These are phyloP conservation scores for Crepidodera aurea DNA, from an alignment of 2,888 invertebrate genomes.

Conservation along the genomic window DNA sequence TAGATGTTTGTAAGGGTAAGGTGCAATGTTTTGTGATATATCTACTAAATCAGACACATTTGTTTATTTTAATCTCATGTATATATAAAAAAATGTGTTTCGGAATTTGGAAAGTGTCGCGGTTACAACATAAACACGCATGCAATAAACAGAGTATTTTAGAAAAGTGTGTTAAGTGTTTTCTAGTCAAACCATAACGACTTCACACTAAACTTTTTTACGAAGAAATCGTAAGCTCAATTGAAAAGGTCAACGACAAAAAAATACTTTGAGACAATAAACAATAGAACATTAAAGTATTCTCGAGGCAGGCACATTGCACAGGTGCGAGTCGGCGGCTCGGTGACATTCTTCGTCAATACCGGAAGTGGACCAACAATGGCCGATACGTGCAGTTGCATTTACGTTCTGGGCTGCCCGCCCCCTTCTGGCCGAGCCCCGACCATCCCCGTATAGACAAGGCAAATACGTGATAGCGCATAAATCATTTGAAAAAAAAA, in stretches of 20 bases:
- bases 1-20: too few relatives aligned
- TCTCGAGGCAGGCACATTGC: conserved; percentile 36
- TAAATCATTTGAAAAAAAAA: conserved; percentile 47
- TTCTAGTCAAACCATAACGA: conserved; percentile 11
- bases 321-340: conserved; percentile 45
- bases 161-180: conserved; percentile 30
- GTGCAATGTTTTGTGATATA: too few relatives aligned
- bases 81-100: too few relatives aligned
- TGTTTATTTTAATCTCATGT: too few relatives aligned
- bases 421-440: conserved; percentile 46
- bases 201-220: conserved; percentile 24
- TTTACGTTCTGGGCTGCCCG: conserved; percentile 52
- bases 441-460: conserved; percentile 37
- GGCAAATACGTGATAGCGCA: conserved; percentile 54
- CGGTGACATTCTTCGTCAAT: conserved; percentile 50
- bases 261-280: conserved; percentile 40
- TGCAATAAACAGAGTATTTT: conserved; percentile 14
- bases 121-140: conserved; percentile 6
- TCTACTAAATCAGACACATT: too few relatives aligned
- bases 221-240: conserved; percentile 30
- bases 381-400: conserved; percentile 58
- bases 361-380: conserved; percentile 59
- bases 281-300: conserved; percentile 40
- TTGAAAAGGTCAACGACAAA: conserved; percentile 30
- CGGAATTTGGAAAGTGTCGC: conserved; percentile 1